Percentiles rank a stretch among this genome's conserved stretches.
These are phyloP conservation scores for Calypte anna DNA, from an alignment of 2,113 vertebrate genomes.

Conservation along the genomic window DNA sequence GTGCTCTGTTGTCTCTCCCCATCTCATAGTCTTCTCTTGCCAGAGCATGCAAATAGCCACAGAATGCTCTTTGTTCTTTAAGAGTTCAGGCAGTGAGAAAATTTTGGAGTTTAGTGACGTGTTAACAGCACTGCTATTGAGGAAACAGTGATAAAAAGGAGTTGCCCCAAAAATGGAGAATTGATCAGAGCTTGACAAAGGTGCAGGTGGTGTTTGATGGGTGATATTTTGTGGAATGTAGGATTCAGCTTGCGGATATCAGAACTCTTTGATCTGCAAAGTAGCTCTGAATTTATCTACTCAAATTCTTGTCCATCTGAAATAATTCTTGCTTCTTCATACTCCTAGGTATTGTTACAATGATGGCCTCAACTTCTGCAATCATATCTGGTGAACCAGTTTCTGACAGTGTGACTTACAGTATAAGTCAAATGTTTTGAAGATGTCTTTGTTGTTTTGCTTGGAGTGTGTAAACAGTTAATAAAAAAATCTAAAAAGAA, in stretches of 20 bases:
- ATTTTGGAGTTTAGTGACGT: neutral
- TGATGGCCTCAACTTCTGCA: neutral
- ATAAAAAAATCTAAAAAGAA: neutral
- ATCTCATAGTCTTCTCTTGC: neutral
- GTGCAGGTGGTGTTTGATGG: neutral
- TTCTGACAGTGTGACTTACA: neutral
- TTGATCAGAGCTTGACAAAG: neutral
- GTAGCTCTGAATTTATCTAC: neutral
- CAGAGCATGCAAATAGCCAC: neutral
- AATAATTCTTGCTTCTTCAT: neutral
- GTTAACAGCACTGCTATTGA: neutral
- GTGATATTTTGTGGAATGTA: neutral
- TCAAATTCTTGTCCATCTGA: neutral
- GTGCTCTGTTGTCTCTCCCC: neutral
- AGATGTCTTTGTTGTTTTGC: neutral
- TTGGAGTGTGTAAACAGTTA: neutral
- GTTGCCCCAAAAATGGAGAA: neutral
- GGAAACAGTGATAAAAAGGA: neutral
- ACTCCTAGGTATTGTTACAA: neutral
- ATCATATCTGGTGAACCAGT: neutral
- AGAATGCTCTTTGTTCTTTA: neutral
- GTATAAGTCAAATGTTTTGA: neutral
- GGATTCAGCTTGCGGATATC: neutral
- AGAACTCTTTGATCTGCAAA: neutral
- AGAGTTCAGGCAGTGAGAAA: neutral